Evolutionary conservation across 1,140 invertebrate species (phyloP), one percentile per base, ranked within the genome.

Genomic region (Oncopeltus fasciatus): DNA sequence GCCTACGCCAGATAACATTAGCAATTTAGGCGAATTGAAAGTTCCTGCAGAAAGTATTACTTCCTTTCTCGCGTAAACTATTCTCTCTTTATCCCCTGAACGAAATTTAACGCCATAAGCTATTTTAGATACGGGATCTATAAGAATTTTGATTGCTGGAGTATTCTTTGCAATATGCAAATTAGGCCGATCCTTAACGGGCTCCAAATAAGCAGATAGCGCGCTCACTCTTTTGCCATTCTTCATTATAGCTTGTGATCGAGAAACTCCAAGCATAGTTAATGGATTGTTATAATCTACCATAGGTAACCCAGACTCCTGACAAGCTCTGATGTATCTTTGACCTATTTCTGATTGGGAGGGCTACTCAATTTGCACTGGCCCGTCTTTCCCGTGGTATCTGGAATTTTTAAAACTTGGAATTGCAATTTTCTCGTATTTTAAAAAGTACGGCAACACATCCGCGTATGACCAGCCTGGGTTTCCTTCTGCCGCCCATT

Each of bases 1-100:
- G 4, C 87, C 87, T 9, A 87, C 76, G 8, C 86, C 86, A 27
- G 84, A 86, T 0, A 85, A 73, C 58, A 87, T 72, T 1, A 88
- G 73, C 5, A 87, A 69, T 70, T 85, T 81, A 0, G 84, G 83
- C 0, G 82, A 81, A 67, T 80, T 80, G 11, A 84, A 69, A 0
- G 81, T 75, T 4, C 84, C 84, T 5, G 75, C 81, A 1, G 80
- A 81, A 3, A 84, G 62, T 60, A 85, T 80, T 2, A 85, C 76
- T 70, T 84, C 82, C 65, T 75, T 77, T 9, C 61, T 71, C 9
- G 78, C 77, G 31, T 67, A 67, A 1, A 77, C 72, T 11, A 68
- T 67, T 60, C 68, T 69, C 21, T 64, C 72, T 60, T 69, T 69
- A 62, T 58, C 72, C 68, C 69, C 44, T 74, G 69, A 70, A 11